phyloP scores from a whole-genome alignment of 2,113 vertebrate genomes.

The cattle (Bos taurus) region DNA sequence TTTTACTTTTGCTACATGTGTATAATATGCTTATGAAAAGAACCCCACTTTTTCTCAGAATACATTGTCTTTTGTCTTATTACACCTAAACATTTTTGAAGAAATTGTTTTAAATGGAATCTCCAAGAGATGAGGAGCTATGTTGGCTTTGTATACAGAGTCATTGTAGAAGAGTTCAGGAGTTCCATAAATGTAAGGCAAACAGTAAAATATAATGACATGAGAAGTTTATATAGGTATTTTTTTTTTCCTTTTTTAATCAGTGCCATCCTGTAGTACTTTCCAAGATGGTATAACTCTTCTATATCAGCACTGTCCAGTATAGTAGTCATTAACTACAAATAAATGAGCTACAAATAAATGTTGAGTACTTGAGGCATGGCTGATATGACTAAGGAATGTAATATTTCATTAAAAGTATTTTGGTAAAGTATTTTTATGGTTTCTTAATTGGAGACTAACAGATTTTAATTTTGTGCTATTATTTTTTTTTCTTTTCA shows the following conservation, averaged over 20 bases:
- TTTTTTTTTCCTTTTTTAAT: not conserved
- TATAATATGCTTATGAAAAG: not conserved
- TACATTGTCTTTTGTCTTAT: not conserved
- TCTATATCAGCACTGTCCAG: not conserved
- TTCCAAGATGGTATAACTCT: not conserved
- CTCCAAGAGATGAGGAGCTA: not conserved
- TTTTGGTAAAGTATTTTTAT: not conserved
- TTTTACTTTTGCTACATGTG: not conserved
- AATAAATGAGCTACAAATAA: not conserved
- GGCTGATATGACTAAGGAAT: not conserved
- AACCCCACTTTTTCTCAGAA: not conserved
- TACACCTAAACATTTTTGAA: not conserved
- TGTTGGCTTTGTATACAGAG: not conserved
- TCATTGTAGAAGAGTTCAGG: not conserved
- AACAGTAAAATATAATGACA: not conserved
- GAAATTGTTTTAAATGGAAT: conserved; percentile 6
- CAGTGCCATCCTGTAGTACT: not conserved
- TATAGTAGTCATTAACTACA: not conserved
- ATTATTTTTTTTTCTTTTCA: conserved; percentile 70
- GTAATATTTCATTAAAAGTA: not conserved
- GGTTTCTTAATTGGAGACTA: not conserved
- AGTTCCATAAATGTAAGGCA: not conserved
- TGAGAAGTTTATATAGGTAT: not conserved
- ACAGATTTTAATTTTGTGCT: not conserved
- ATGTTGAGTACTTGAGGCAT: not conserved